Percentiles rank a stretch among this genome's conserved stretches.
Conservation (phyloP, 2,113 vertebrate genomes). For the Sinocyclocheilus anshuiensis region DNA sequence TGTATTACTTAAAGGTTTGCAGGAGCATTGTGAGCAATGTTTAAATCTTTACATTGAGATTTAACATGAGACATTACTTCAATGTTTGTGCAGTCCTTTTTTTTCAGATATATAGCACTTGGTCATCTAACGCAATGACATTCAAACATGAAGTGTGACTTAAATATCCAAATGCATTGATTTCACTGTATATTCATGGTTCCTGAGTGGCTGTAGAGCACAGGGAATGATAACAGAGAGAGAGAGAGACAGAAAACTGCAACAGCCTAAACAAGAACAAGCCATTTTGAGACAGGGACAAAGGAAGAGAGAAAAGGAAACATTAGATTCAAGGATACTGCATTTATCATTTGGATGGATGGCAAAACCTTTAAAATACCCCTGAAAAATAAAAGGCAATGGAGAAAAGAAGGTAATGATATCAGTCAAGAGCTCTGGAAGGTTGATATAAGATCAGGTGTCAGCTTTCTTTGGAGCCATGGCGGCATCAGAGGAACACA, state of each 20-base stretch:
- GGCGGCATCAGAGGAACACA: not conserved
- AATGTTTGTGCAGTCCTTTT: not conserved
- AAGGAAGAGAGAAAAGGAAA: not conserved
- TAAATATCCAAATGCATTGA: not conserved
- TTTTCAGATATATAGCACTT: not conserved
- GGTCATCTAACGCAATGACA: not conserved
- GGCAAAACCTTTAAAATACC: not conserved
- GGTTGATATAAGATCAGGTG: constrained; percentile 25
- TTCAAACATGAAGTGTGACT: not conserved
- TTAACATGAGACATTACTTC: not conserved
- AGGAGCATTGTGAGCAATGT: not conserved
- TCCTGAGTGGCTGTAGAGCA: not conserved
- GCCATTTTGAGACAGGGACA: not conserved
- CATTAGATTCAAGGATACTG: not conserved
- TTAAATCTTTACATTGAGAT: not conserved
- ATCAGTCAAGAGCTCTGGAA: constrained; percentile 14
- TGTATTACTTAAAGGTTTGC: not conserved
- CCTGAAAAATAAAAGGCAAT: constrained; percentile 9
- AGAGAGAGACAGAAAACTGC: not conserved
- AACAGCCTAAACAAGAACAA: not conserved
- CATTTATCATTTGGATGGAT: not conserved
- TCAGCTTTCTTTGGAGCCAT: not conserved
- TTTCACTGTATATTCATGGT: not conserved
- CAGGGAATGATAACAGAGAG: not conserved
- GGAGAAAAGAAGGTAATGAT: constrained; percentile 10